Evolutionary conservation across 2,888 invertebrate genomes (phyloP), one percentile per base, ranked within the genome.

Genomic region (Kryphioiulus occultus): DNA sequence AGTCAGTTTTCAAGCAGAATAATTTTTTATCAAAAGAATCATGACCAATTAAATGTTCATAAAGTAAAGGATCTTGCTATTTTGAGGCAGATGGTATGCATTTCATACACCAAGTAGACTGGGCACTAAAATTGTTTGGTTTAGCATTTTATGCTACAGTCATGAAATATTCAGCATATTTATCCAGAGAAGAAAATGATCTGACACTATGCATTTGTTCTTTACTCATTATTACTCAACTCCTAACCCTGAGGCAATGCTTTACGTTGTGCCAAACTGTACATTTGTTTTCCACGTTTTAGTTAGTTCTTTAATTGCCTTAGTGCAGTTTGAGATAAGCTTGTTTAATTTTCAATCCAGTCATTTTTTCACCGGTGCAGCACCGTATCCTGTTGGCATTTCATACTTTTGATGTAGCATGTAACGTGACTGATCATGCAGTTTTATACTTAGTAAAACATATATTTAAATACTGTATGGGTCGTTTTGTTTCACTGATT

Each of bases 381-480:
- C 30, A 78, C 17, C 30, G 30, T 30, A 32, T 78, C 9, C 26
- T 30, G 30, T 78, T 78, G 17, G 26, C 78, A 78, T 78, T 78
- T 78, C 26, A 78, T 78, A 78, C 78, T 78, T 78, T 78, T 30
- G 78, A 78, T 78, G 78, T 78, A 78, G 78, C 78, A 78, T 78
- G 78, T 78, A 17, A 78, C 10, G 17, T 22, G 22, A 32, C 78
- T 78, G 30, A 78, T 78, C 78, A 78, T 78, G 78, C 78, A 15
- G 30, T 78, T 78, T 68, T 78, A 5, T 78, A 78, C 30, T 78
- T 78, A 78, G 78, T 78, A 78, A 68, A 78, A 78, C 78, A 78
- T 19, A 68, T 78, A 78, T 78, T 78, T 78, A 78, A 78, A 15
- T 78, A 78, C 17, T 30, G 26, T 17, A 78, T 78, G 2, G 78